Evolutionary conservation across 2,113 vertebrate genomes (phyloP), one percentile per base, ranked within the genome.

Genomic region (Cephalopterus ornatus): DNA sequence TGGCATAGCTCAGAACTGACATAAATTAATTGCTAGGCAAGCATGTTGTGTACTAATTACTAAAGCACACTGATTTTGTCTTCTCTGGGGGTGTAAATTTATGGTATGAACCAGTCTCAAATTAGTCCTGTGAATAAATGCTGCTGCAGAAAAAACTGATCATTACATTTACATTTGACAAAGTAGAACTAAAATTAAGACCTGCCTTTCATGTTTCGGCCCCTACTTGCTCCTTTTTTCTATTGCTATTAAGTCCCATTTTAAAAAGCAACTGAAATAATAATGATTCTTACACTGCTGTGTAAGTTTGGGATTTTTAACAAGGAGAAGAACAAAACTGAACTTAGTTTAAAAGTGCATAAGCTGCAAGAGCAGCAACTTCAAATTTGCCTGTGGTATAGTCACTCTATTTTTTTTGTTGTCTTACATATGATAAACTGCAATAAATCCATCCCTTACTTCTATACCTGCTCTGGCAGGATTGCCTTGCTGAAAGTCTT

Each of bases 131-230:
- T 39, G 65, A 52, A 32, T 61, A 55, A 67, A 32, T 3, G 32
- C 22, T 72, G 49, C 61, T 49, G 39, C 61, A 35, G 28, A 23
- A 44, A 53, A 56, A 76, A 32, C 12, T 4, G 3, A 12, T 37
- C 0, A 0, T 14, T 22, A 3, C 2, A 3, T 9, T 46, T 77
- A 53, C 7, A 7, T 50, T 79, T 30, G 20, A 23, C n/a, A 44
- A 67, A 78, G 28, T 20, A 75, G 35, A 58, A 47, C 5, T 28
- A 30, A 42, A 21, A 11, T 4, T 49, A 41, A 52, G 53, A 79
- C 23, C 42, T 58, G 26, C 8, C 14, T 88, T 39, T 80, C 21
- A 12, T 0, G 2, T 53, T 80, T 68, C 18, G 28, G 20, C 37
- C 75, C 46, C 22, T 14, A 21, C 8, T 76, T 73, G 21, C 8